Conservation (phyloP, 2,888 invertebrate species). For the Resseliella maxima region DNA sequence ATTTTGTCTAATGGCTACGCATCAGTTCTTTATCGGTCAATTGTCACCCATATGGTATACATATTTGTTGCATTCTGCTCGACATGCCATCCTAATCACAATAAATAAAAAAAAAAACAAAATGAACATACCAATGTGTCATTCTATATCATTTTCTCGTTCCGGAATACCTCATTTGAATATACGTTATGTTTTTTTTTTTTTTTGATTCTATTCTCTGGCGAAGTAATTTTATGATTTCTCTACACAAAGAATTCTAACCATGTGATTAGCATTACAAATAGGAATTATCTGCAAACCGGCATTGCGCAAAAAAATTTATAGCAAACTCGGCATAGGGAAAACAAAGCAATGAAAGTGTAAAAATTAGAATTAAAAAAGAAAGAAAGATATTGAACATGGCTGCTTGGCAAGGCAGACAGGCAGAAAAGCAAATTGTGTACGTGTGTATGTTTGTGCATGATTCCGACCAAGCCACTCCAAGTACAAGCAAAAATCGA, state of each 20-base stretch:
- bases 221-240: background rate
- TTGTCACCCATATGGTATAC: conserved; percentile 22
- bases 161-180: background rate
- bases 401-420: background rate
- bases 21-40: conserved; percentile 25
- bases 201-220: background rate
- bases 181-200: conserved; percentile 23
- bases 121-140: conserved; percentile 31
- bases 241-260: background rate
- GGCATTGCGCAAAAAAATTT: conserved; percentile 22
- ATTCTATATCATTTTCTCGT: background rate
- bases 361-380: background rate
- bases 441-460: background rate
- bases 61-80: conserved; percentile 1
- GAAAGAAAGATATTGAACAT: background rate
- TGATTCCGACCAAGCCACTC: background rate
- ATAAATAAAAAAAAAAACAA: background rate
- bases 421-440: background rate
- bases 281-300: conserved; percentile 21
- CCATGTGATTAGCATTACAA: conserved; percentile 24
- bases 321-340: background rate
- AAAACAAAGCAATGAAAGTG: background rate
- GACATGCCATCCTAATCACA: conserved; percentile 16
- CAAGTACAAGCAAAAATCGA: background rate
- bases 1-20: background rate